phyloP scores from a whole-genome alignment of 1,140 invertebrate genomes.

The Magallana angulata region DNA sequence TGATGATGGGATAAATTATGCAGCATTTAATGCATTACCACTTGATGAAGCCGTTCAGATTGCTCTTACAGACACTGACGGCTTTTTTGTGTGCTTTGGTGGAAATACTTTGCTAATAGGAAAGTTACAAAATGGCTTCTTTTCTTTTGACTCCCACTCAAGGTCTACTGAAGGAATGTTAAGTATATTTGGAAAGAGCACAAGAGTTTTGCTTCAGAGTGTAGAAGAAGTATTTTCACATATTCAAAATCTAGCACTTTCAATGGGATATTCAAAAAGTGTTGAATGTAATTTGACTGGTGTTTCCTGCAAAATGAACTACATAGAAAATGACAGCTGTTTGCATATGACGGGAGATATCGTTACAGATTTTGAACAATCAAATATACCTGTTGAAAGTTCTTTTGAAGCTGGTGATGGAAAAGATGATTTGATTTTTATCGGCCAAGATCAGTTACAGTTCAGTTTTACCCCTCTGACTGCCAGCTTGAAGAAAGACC shows the following conservation, averaged over 20 bases:
- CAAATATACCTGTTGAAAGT: neutral
- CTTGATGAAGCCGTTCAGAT: conserved; percentile 33
- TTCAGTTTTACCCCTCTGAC: neutral
- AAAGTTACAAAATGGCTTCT: neutral
- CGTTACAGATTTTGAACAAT: no score
- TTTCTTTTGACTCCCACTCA: conserved; percentile 43
- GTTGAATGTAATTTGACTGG: conserved; percentile 25
- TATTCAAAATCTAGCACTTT: neutral
- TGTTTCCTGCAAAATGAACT: neutral
- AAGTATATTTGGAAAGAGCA: neutral
- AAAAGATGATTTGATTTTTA: neutral
- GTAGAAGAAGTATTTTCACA: conserved; percentile 26
- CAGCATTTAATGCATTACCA: conserved; percentile 28
- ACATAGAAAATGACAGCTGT: no score
- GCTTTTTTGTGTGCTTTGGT: conserved; percentile 40
- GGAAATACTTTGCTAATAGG: conserved; percentile 16
- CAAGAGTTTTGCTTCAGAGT: neutral
- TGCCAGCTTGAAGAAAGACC: neutral
- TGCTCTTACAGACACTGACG: conserved; percentile 17
- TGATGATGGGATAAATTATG: neutral
- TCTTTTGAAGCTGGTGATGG: neutral
- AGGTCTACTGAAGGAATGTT: neutral
- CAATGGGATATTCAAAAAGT: neutral
- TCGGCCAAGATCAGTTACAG: neutral
- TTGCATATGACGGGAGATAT: no score